phyloP scores from a whole-genome alignment of 2,888 invertebrate genomes.

The Eudemis profundana region DNA sequence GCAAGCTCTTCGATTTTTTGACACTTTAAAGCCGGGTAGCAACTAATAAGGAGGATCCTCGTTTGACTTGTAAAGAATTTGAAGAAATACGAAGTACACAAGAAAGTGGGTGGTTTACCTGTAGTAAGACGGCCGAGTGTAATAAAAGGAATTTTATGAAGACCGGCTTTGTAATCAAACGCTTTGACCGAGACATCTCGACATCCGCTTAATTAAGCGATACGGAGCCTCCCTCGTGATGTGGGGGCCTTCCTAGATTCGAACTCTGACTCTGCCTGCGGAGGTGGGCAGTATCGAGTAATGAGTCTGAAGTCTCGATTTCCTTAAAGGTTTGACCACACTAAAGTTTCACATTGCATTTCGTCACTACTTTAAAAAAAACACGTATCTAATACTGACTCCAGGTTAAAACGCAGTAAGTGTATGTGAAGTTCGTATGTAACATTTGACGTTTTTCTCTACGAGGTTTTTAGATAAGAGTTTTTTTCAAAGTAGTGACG shows the following conservation, averaged over 20 bases:
- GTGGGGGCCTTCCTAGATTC: background rate
- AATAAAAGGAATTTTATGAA: conserved; percentile 45
- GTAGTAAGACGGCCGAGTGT: conserved; percentile 26
- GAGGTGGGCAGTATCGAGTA: background rate
- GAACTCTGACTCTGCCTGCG: background rate
- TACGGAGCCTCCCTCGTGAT: background rate
- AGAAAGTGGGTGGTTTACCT: conserved; percentile 25
- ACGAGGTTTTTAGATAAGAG: no score
- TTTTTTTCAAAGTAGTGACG: no score
- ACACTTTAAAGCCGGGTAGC: background rate
- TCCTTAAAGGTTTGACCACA: no score
- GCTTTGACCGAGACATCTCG: conserved; percentile 35
- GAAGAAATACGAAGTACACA: background rate
- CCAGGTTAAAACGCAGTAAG: no score
- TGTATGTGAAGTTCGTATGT: no score
- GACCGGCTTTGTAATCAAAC: conserved; percentile 45
- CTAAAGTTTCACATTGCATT: no score
- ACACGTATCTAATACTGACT: no score
- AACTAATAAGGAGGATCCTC: background rate
- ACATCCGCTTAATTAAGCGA: conserved; percentile 37
- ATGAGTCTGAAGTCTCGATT: background rate
- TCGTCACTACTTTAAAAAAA: no score
- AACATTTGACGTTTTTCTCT: no score
- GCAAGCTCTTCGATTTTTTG: background rate
- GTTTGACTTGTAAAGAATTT: background rate